Base-by-base conservation (phyloP, 2,888 invertebrate genomes). In the Leucophenga montana region DNA sequence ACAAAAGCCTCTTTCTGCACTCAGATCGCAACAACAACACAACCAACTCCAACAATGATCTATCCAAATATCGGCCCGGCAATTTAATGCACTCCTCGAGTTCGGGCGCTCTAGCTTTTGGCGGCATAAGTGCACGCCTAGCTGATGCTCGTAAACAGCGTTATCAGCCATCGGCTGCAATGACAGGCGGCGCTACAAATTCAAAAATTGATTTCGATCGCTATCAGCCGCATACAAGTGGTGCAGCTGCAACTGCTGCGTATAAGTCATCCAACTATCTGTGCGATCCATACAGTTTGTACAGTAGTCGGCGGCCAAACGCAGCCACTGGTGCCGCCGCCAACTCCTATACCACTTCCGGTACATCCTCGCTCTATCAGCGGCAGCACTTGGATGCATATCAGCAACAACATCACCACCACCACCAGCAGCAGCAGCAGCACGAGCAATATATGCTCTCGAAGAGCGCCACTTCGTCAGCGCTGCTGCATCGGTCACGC, bases 401-500 rank as follows among this genome's bases (percentile, higher is more conserved):
- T 44, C 83, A 81, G 54, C 83, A 79, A 62, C 78, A 80, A 31
- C 77, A 74, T 56, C 77, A 73, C 70, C 81, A 71, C 67, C 78
- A 77, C 69, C 78, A 71, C 62, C 78, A 70, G 18, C 56, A 71
- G 11, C 79, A 81, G 64, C 85, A 85, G 66, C 84, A 83, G 70
- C 84, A 83, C 48, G 77, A 85, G 74, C 78, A 82, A 16, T 82
- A 86, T 73, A 73, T 81, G 80, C 79, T 89, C 74, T 79, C 87
- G 39, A 88, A 86, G 78, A 88, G 88, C 73, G 86, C 88, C 73
- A 86, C 87, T 65, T 86, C 91, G 88, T 85, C 91, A 87, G 86
- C 88, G 86, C 89, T 90, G 90, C 88, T 91, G 89, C 83, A 87
- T 81, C 88, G 87, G 84, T 89, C 89, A 82, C 89, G 89, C 88